A percentile compares a stretch with the other conserved stretches of the same genome.
These are phyloP conservation scores for Wiebesia pumilae DNA, from an alignment of 1,140 invertebrate genomes.

Conservation along the genomic window DNA sequence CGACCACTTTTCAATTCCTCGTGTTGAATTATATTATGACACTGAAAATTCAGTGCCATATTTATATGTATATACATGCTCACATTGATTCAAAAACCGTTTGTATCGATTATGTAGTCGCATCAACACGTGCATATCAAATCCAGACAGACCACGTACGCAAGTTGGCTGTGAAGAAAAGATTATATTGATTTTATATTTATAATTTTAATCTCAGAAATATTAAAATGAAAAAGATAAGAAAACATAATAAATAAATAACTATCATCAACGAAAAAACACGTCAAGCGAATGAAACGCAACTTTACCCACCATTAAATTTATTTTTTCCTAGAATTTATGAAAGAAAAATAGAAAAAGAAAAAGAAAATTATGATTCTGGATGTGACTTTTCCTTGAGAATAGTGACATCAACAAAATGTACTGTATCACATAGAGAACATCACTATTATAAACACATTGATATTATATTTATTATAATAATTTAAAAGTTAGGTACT, in stretches of 20 bases:
- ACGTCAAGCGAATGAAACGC: neutral
- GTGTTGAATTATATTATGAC: neutral
- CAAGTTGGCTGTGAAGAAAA: constrained; percentile 61
- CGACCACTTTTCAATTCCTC: constrained; percentile 34
- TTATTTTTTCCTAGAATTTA: constrained; percentile 20
- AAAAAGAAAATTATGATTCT: constrained; percentile 58
- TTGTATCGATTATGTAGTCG: constrained; percentile 40
- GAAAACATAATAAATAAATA: neutral
- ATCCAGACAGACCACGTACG: constrained; percentile 50
- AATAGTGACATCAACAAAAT: constrained; percentile 68
- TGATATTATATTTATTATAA: constrained; percentile 75
- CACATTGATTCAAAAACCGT: constrained; percentile 25
- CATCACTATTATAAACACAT: constrained; percentile 72
- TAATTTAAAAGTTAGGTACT: constrained; percentile 75
- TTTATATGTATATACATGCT: neutral
- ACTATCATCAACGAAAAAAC: neutral
- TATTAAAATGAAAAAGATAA: constrained; percentile 9
- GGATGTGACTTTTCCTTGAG: constrained; percentile 67
- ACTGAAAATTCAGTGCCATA: neutral
- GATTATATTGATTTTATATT: constrained; percentile 34
- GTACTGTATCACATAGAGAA: constrained; percentile 71
- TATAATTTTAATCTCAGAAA: constrained; percentile 25
- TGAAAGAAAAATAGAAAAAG: constrained; percentile 46
- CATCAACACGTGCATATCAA: constrained; percentile 56
- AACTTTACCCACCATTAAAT: constrained; percentile 26